These are phyloP conservation scores for Ammodytes dubius DNA, from an alignment of 2,113 vertebrate genomes.

Conservation along the genomic window DNA sequence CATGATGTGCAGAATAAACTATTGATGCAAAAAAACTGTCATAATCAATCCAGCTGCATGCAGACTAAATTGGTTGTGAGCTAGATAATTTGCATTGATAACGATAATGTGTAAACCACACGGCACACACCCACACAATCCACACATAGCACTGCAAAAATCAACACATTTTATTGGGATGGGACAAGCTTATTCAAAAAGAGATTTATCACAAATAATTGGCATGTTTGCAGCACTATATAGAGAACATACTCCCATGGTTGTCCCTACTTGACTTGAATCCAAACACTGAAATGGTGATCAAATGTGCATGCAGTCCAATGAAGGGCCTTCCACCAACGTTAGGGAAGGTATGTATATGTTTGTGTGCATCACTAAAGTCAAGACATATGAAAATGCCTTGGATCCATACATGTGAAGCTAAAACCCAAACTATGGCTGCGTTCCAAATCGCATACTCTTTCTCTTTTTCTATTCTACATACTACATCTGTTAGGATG, in stretches of 20 bases:
- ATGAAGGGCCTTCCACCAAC: conserved; percentile 5
- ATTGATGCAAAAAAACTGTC: neutral
- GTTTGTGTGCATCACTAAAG: neutral
- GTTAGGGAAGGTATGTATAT: neutral
- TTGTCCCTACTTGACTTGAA: neutral
- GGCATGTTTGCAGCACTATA: neutral
- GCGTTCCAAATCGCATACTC: too few relatives aligned
- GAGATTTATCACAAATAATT: neutral
- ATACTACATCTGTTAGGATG: too few relatives aligned
- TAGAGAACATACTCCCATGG: neutral
- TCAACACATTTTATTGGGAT: neutral
- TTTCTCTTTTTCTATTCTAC: too few relatives aligned
- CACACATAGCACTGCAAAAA: conserved; percentile 11
- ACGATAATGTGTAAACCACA: neutral
- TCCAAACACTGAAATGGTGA: neutral
- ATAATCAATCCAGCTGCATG: conserved; percentile 9
- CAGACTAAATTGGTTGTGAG: neutral
- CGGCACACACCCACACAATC: conserved; percentile 1
- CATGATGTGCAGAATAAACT: neutral
- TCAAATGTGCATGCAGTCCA: neutral
- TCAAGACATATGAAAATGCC: conserved; percentile 5
- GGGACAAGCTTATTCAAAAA: neutral
- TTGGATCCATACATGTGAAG: conserved; percentile 21
- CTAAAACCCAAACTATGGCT: conserved; percentile 22
- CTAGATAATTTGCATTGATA: conserved; percentile 16